These are phyloP conservation scores for Upupa epops DNA, from an alignment of 2,113 vertebrate species.

Conservation along the genomic window DNA sequence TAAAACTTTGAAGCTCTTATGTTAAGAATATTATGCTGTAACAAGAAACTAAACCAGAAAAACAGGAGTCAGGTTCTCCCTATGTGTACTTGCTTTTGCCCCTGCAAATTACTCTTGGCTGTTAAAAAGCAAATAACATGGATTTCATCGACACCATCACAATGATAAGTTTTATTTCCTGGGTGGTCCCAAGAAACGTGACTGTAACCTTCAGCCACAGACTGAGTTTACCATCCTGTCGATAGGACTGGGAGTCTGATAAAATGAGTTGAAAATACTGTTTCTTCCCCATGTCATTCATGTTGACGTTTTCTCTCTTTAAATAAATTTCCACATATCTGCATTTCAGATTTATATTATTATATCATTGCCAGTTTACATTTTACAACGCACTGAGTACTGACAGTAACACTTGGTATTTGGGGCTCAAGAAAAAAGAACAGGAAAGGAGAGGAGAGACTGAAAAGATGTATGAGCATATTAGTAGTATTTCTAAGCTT, in stretches of 20 bases:
- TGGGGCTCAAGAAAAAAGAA: not conserved
- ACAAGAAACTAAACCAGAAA: not conserved
- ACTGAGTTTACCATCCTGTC: not conserved
- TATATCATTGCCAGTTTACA: not conserved
- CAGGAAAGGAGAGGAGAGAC: not conserved
- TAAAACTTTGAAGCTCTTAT: not conserved
- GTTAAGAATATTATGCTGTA: not conserved
- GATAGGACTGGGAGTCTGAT: not conserved
- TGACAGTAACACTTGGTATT: not conserved
- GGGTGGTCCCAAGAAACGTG: not conserved
- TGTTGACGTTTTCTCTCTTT: not conserved
- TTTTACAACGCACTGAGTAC: not conserved
- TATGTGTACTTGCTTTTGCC: accelerated
- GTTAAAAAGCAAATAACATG: not conserved
- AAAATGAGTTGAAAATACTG: not conserved
- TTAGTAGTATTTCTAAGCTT: not conserved
- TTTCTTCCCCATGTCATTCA: not conserved
- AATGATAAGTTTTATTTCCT: not conserved
- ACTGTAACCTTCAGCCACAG: not conserved
- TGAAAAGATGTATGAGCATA: not conserved
- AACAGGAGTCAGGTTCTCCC: not conserved
- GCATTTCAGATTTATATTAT: not conserved
- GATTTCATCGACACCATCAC: not conserved
- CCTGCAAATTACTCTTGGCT: not conserved
- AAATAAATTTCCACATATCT: not conserved